Evolutionary conservation across 2,797 vertebrate genomes (phyloP).

Genomic region (Poecilia picta): DNA sequence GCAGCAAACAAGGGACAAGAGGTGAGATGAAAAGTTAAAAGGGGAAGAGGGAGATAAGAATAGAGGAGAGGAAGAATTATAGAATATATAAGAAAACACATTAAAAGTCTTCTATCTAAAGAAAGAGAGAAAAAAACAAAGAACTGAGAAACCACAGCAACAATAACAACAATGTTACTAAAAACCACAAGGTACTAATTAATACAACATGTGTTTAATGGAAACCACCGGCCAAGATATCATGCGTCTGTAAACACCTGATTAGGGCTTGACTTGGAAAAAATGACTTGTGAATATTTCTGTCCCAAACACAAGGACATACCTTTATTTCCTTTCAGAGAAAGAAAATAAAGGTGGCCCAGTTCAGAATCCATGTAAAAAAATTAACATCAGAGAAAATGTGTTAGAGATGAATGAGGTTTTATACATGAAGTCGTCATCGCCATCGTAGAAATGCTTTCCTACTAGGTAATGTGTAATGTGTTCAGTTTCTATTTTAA

Average conservation of each 20-base stretch:
- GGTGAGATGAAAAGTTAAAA: not conserved
- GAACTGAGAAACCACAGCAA: not conserved
- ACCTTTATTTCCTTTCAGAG: conserved; percentile 4
- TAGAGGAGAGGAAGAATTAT: not conserved
- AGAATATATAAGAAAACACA: not conserved
- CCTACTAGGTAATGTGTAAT: not conserved
- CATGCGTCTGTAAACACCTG: not conserved
- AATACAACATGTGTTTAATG: not conserved
- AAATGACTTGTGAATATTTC: not conserved
- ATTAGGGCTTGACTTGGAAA: not conserved
- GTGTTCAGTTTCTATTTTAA: not conserved
- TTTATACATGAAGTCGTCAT: not conserved
- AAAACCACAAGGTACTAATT: not conserved
- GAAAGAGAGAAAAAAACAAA: not conserved
- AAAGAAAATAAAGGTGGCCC: not conserved
- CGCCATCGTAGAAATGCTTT: not conserved
- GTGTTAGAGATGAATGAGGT: not conserved
- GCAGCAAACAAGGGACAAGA: not conserved
- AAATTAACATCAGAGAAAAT: not conserved
- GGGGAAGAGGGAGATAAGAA: not conserved
- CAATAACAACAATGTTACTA: not conserved
- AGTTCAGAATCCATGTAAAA: not conserved
- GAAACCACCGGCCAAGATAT: not conserved
- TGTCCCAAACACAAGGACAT: not conserved
- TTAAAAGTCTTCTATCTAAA: not conserved